A percentile compares a stretch with the other conserved stretches of the same genome.
These are phyloP conservation scores for Ruditapes philippinarum DNA, from an alignment of 1,140 invertebrate genomes.

Conservation along the genomic window DNA sequence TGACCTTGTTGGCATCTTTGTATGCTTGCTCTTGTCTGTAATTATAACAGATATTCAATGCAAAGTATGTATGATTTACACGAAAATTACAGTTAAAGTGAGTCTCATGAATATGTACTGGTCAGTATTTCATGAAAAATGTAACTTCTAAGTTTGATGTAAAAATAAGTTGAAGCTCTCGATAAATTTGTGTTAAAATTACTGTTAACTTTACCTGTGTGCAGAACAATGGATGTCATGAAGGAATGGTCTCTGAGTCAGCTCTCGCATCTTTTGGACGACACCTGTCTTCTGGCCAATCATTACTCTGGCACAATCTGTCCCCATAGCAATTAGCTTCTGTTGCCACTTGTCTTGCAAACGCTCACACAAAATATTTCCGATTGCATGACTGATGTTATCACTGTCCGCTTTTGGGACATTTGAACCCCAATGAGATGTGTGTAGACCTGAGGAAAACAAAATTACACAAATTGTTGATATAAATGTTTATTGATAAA, in stretches of 20 bases:
- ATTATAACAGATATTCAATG: too few species aligned
- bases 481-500: too few species aligned
- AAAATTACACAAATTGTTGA: too few species aligned
- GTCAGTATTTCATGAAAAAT: too few species aligned
- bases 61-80: too few species aligned
- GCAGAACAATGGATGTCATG: constrained; percentile 30
- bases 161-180: too few species aligned
- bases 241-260: not conserved
- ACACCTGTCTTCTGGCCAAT: constrained; percentile 46
- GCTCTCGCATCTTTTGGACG: not conserved
- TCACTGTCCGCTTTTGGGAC: not conserved
- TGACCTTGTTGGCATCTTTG: not conserved
- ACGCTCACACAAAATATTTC: not conserved
- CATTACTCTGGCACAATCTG: constrained; percentile 62
- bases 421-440: not conserved
- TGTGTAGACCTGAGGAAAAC: constrained; percentile 12
- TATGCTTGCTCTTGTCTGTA: not conserved
- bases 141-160: too few species aligned
- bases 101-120: too few species aligned
- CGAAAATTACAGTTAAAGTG: too few species aligned
- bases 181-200: not conserved
- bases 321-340: constrained; percentile 56
- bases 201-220: not conserved
- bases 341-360: not conserved
- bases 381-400: not conserved